phyloP scores from a whole-genome alignment of 1,140 invertebrate genomes.

The Maniola jurtina region DNA sequence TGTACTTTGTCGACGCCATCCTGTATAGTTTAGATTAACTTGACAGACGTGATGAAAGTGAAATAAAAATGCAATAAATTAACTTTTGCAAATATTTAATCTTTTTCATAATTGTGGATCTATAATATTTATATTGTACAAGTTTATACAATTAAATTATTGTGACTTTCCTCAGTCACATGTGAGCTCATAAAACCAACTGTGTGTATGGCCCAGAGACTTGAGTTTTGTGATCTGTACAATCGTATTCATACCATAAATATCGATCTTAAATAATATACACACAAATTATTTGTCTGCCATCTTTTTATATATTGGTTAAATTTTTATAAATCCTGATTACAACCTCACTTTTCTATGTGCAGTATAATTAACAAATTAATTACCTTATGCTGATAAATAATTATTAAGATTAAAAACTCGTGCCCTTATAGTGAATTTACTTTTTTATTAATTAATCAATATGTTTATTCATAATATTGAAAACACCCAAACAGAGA shows the following conservation, averaged over 20 bases:
- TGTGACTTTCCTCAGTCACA: constrained; percentile 54
- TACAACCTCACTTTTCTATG: constrained; percentile 77
- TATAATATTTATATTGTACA: constrained; percentile 80
- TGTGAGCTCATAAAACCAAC: constrained; percentile 49
- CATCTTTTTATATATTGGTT: constrained; percentile 44
- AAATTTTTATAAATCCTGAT: constrained; percentile 61
- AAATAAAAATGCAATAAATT: constrained; percentile 62
- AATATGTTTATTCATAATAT: constrained; percentile 33
- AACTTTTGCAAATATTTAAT: constrained; percentile 81
- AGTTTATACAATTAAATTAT: constrained; percentile 77
- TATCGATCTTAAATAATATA: constrained; percentile 73
- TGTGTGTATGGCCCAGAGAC: constrained; percentile 38
- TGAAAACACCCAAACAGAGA: constrained; percentile 37
- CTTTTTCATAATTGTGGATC: constrained; percentile 80
- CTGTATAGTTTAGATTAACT: constrained; percentile 1
- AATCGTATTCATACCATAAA: constrained; percentile 59
- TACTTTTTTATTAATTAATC: constrained; percentile 34
- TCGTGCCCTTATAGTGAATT: constrained; percentile 44
- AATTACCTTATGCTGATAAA: constrained; percentile 39
- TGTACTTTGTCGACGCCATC: too few relatives aligned
- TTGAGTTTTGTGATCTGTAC: constrained; percentile 48
- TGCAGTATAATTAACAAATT: constrained; percentile 55
- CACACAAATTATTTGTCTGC: constrained; percentile 75
- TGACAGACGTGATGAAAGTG: not conserved
- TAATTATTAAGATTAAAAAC: constrained; percentile 45